Conservation (phyloP, 2,113 vertebrate genomes). For the Paratilapia polleni region DNA sequence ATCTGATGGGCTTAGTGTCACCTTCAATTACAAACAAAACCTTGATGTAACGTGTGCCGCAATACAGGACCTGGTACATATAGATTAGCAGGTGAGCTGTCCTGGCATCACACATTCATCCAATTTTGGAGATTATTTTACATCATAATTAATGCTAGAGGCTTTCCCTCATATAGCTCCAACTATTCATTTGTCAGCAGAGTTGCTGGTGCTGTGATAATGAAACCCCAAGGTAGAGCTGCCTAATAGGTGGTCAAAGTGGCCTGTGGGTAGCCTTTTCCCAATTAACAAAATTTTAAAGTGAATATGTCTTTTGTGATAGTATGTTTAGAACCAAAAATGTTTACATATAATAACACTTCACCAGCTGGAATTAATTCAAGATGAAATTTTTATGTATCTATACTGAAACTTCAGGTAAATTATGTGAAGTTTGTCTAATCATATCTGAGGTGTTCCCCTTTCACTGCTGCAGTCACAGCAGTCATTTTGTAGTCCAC, state of each 20-base stretch:
- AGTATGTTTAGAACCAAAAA: not conserved
- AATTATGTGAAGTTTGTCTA: not conserved
- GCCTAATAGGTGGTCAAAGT: not conserved
- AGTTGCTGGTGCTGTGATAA: not conserved
- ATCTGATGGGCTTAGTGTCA: slow-evolving; percentile 59
- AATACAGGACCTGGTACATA: not conserved
- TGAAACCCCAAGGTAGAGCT: not conserved
- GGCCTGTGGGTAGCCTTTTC: no score
- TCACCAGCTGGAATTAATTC: not conserved
- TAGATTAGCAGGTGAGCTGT: slow-evolving; percentile 27
- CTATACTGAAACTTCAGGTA: not conserved
- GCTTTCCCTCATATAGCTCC: not conserved
- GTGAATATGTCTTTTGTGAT: no score
- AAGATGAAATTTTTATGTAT: not conserved
- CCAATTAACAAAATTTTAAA: no score
- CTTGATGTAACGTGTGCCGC: slow-evolving; percentile 42
- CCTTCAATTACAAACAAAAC: slow-evolving; percentile 39
- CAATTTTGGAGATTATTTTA: slow-evolving; percentile 12
- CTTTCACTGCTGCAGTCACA: not conserved
- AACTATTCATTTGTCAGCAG: not conserved
- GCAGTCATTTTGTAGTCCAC: no score
- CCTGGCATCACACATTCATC: not conserved
- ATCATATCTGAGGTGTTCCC: not conserved
- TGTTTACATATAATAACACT: not conserved
- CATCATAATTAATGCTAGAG: not conserved